Evolutionary conservation across 2,113 vertebrate species (phyloP), one percentile per base, ranked within the genome.

Genomic region (Rhodinocichla rosea): DNA sequence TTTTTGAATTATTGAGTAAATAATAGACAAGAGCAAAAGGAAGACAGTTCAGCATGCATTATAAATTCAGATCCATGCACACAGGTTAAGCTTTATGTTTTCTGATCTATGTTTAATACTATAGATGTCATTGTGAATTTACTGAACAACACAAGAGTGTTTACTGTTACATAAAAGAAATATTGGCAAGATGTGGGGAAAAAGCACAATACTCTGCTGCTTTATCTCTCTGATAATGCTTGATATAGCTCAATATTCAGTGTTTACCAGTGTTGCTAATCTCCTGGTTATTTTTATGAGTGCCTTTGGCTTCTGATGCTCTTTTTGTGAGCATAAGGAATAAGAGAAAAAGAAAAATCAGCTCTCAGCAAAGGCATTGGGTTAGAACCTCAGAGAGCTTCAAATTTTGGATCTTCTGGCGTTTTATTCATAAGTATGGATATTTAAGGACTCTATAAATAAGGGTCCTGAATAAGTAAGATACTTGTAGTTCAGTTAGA

Each of bases 181-280:
- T 86, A 92, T 32, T 22, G 42, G 80, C 92, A 60, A 83, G 59
- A 68, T 70, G 32, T 44, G 37, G 44, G 52, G 15, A 78, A 83
- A 74, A 60, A 4, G 0, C 13, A 3, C 68, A 49, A 32, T 13
- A 52, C 15, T 67, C 39, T 86, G 33, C 53, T 64, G 24, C 33
- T 91, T 73, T 64, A 47, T 93, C 59, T 90, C 37, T 64, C 55
- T 86, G 37, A 39, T 90, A 67, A 83, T 83, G 56, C 50, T 75
- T 77, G 42, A 60, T 88, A 67, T 80, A 88, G 67, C 90, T 90
- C 90, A 77, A 39, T 86, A 77, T 68, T 88, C 50, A 59, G 21
- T 77, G 30, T 96, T 95, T 93, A 67, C 35, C 32, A 81, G 39
- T 83, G 63, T 63, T 86, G 40, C 53, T 92, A 83, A 92, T 95